These are phyloP conservation scores for Cataglyphis albicans DNA, from an alignment of 2,888 invertebrate genomes.

Conservation along the genomic window DNA sequence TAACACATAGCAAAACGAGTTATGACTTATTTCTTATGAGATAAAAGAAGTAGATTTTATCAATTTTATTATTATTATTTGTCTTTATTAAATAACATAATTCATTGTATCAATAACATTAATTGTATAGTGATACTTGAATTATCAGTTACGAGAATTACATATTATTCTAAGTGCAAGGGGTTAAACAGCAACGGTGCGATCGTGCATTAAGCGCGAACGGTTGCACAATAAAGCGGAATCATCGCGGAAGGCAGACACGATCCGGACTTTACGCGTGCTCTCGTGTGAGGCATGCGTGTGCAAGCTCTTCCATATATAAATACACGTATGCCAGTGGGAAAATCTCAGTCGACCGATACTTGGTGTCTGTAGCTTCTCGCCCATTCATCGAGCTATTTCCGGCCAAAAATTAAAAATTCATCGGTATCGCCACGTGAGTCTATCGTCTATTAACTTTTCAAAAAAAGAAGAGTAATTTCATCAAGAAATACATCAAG, in stretches of 20 bases:
- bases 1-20: no score
- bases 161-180: conserved; percentile 9
- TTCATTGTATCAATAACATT: neutral
- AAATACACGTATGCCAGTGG: conserved; percentile 79
- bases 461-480: neutral
- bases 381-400: neutral
- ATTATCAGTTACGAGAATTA: conserved; percentile 2
- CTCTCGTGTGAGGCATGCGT: conserved; percentile 60
- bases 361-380: conserved; percentile 58
- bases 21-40: neutral
- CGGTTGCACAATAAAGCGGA: conserved; percentile 50
- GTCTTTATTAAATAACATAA: neutral
- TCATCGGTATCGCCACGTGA: conserved; percentile 7
- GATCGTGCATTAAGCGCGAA: neutral
- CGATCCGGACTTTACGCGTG: conserved; percentile 45
- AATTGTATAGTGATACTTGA: neutral
- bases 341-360: conserved; percentile 77
- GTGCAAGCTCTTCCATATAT: conserved; percentile 75
- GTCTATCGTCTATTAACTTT: neutral
- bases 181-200: neutral
- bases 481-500: neutral
- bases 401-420: neutral
- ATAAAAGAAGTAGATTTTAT: neutral
- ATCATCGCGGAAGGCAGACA: conserved; percentile 35
- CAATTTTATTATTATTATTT: neutral